A percentile compares a stretch with the other conserved stretches of the same genome.
These are phyloP conservation scores for Drosophila oshimai DNA, from an alignment of 1,140 invertebrate genomes.

Conservation along the genomic window DNA sequence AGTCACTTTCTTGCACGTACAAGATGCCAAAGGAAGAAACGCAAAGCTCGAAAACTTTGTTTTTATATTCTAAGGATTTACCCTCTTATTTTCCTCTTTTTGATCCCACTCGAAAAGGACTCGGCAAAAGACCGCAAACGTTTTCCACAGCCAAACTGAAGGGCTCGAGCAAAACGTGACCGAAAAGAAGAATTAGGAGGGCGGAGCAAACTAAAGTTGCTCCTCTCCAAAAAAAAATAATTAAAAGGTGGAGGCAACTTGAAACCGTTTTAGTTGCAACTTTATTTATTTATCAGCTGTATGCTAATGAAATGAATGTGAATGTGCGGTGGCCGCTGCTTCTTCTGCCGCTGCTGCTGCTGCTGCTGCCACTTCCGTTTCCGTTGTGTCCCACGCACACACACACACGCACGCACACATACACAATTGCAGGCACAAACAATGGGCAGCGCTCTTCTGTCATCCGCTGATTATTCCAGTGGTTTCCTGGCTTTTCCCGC, in stretches of 20 bases:
- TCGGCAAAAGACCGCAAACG: constrained; percentile 34
- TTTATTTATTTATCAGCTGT: constrained; percentile 77
- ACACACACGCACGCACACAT: neutral
- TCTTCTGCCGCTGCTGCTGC: neutral
- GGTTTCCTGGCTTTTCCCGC: constrained; percentile 17
- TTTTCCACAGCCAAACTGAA: constrained; percentile 21
- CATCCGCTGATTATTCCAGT: constrained; percentile 55
- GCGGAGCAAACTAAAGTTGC: neutral
- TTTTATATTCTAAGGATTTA: constrained; percentile 43
- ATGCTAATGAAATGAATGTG: constrained; percentile 76
- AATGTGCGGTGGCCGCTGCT: constrained; percentile 35
- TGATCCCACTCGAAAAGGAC: constrained; percentile 23
- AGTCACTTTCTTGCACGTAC: constrained; percentile 56
- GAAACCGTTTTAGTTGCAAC: constrained; percentile 75
- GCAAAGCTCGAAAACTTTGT: constrained; percentile 34
- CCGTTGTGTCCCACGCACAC: neutral
- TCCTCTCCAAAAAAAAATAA: neutral
- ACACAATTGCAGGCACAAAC: constrained; percentile 29
- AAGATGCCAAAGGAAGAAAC: constrained; percentile 47
- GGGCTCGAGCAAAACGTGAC: constrained; percentile 28
- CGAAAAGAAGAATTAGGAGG: constrained; percentile 23
- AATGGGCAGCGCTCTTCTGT: constrained; percentile 14
- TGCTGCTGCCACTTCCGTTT: constrained; percentile 2
- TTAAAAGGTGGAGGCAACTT: constrained; percentile 61
- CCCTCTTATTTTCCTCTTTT: neutral